A percentile compares a stretch with the other conserved stretches of the same genome.
Evolutionary conservation across 1,140 invertebrate genomes (phyloP).

Genomic region (Drosophila gunungcola): DNA sequence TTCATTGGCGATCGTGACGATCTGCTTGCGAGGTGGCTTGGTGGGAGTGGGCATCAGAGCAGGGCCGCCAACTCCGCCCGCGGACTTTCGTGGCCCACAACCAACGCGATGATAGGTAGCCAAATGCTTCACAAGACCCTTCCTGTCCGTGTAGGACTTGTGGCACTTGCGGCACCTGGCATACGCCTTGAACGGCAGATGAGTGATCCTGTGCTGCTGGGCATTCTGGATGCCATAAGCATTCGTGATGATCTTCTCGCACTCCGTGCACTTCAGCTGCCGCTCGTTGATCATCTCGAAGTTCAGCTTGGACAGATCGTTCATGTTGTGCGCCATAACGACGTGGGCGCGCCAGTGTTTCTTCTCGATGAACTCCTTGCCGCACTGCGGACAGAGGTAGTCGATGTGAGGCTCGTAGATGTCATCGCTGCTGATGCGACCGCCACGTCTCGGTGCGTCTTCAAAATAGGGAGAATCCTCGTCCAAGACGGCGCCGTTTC

Average conservation of each 20-base stretch:
- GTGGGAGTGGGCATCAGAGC: background rate
- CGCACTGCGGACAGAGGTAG: conserved; percentile 78
- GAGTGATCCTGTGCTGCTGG: conserved; percentile 77
- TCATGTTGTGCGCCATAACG: conserved; percentile 69
- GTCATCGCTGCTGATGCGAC: conserved; percentile 65
- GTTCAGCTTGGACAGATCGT: conserved; percentile 69
- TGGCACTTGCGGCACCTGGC: conserved; percentile 72
- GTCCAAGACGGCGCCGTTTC: conserved; percentile 30
- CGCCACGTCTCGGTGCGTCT: conserved; percentile 55
- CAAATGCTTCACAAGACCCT: conserved; percentile 77
- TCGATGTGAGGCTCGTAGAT: conserved; percentile 76
- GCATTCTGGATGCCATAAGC: conserved; percentile 82
- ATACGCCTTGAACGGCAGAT: conserved; percentile 75
- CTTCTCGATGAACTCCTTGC: conserved; percentile 75
- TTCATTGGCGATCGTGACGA: conserved; percentile 69
- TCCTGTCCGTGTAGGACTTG: conserved; percentile 78
- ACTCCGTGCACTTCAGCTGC: conserved; percentile 71
- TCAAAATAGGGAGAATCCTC: conserved; percentile 57
- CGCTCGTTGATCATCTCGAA: conserved; percentile 72
- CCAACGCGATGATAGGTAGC: conserved; percentile 68
- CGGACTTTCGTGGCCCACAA: conserved; percentile 38
- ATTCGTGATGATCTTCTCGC: conserved; percentile 80
- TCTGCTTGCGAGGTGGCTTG: conserved; percentile 60
- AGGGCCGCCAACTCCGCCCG: background rate
- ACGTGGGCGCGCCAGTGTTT: conserved; percentile 80